phyloP scores from a whole-genome alignment of 2,797 vertebrate genomes.

The Chaunax sp. region DNA sequence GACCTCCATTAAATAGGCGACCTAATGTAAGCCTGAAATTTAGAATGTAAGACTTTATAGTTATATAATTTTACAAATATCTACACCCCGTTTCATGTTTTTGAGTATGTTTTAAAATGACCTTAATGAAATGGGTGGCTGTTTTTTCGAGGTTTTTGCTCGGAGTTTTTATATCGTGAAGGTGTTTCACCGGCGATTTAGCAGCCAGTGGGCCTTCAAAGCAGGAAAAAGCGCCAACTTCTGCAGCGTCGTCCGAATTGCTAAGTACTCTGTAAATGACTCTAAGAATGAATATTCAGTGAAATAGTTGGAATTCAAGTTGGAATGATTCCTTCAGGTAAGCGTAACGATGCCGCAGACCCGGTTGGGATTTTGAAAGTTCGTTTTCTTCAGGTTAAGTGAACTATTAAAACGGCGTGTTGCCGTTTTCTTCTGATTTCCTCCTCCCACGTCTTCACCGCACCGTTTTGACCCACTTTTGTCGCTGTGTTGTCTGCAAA shows the following conservation, averaged over 20 bases:
- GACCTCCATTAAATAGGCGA: constrained; percentile 35
- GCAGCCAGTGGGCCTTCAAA: constrained; percentile 38
- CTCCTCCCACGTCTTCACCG: constrained; percentile 50
- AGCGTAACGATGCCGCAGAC: neutral
- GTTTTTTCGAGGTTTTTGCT: neutral
- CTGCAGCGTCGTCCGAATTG: constrained; percentile 45
- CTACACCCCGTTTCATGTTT: accelerated
- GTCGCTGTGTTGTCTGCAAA: constrained; percentile 12
- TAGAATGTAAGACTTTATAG: accelerated
- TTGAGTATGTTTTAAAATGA: accelerated
- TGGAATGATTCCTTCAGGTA: constrained; percentile 56
- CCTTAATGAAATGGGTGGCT: accelerated
- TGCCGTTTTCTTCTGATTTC: no score
- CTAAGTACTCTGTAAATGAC: constrained; percentile 27
- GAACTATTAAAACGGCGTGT: constrained; percentile 46
- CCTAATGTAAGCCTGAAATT: constrained; percentile 37
- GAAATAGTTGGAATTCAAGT: neutral
- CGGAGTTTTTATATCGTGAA: neutral
- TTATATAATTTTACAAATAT: neutral
- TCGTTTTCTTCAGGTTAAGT: neutral
- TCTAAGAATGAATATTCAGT: neutral
- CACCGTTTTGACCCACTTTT: constrained; percentile 61
- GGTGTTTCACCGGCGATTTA: constrained; percentile 38
- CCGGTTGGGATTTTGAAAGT: no score
- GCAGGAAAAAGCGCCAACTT: constrained; percentile 88